Conservation (phyloP, 2,797 vertebrate species). For the Arnoldichthys spilopterus region DNA sequence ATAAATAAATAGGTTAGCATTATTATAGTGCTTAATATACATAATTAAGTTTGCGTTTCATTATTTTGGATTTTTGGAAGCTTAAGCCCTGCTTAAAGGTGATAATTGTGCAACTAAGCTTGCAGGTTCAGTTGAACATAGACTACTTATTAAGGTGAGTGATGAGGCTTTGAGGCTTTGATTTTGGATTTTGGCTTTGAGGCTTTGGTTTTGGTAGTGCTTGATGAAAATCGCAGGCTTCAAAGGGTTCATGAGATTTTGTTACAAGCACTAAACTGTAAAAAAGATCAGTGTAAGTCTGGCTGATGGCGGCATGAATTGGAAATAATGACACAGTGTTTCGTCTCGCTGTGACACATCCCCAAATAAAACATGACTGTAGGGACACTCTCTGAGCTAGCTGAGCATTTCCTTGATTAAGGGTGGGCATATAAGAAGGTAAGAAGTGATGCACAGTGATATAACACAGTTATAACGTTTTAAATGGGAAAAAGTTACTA, state of each 20-base stretch:
- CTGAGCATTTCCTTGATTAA: no score
- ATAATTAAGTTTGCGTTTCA: conserved; percentile 26
- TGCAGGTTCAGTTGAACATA: background rate
- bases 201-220: background rate
- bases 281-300: background rate
- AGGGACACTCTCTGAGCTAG: no score
- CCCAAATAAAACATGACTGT: no score
- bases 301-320: background rate
- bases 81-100: background rate
- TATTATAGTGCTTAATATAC: background rate
- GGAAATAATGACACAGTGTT: no score
- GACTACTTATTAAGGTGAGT: background rate
- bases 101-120: conserved; percentile 28
- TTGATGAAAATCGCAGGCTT: background rate
- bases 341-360: no score
- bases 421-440: no score
- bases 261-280: background rate
- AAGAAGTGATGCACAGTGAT: no score
- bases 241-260: background rate
- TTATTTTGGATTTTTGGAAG: conserved; percentile 44
- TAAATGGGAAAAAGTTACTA: no score
- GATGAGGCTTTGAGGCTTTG: background rate
- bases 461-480: no score
- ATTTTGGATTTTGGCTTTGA: background rate
- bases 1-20: background rate